These are phyloP conservation scores for Blastobasis adustella DNA, from an alignment of 2,888 invertebrate genomes.

Conservation along the genomic window DNA sequence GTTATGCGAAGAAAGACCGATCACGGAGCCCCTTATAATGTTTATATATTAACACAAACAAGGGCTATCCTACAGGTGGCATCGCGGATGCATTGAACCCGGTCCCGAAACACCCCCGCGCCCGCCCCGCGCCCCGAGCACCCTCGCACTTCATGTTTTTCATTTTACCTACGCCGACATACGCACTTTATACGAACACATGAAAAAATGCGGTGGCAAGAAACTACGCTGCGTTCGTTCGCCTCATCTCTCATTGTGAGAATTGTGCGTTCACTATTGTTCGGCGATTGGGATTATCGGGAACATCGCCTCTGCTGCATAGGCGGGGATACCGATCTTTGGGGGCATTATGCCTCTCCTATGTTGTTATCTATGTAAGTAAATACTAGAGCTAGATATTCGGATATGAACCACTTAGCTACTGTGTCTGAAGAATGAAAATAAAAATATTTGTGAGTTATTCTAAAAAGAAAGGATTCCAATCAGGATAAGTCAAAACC, in stretches of 20 bases:
- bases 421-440: too few relatives aligned
- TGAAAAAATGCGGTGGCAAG: conserved; percentile 40
- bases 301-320: conserved; percentile 5
- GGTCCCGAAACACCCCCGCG: conserved; percentile 42
- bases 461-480: too few relatives aligned
- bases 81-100: conserved; percentile 51
- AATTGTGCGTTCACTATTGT: conserved; percentile 32
- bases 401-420: too few relatives aligned
- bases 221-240: conserved; percentile 48
- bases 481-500: too few relatives aligned
- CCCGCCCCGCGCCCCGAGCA: conserved; percentile 25
- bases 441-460: too few relatives aligned
- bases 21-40: too few relatives aligned
- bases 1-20: too few relatives aligned
- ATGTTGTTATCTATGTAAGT: too few relatives aligned
- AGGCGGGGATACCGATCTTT: too few relatives aligned
- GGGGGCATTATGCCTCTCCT: too few relatives aligned
- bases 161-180: conserved; percentile 29
- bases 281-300: conserved; percentile 23
- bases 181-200: conserved; percentile 31
- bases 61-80: conserved; percentile 38
- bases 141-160: conserved; percentile 46
- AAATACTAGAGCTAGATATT: too few relatives aligned
- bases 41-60: not conserved
- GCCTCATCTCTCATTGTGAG: conserved; percentile 39